Evolutionary conservation across 1,140 invertebrate genomes (phyloP).

Genomic region (Camponotus floridanus): DNA sequence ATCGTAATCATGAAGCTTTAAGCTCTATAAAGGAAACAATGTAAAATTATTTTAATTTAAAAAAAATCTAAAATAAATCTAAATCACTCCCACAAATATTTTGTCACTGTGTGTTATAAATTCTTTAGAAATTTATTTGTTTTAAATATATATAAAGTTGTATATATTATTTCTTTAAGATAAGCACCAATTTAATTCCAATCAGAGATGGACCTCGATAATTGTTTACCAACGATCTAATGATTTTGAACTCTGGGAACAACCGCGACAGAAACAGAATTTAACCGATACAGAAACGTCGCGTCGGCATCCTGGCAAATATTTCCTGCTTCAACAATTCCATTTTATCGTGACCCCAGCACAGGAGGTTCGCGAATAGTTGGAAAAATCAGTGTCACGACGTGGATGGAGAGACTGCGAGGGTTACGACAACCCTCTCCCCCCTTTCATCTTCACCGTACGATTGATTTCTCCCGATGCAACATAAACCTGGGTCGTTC

Average conservation of each 20-base stretch:
- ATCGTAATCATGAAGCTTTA: not conserved
- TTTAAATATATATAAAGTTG: not conserved
- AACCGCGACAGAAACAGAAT: constrained; percentile 1
- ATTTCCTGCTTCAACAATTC: constrained; percentile 41
- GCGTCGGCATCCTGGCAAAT: constrained; percentile 18
- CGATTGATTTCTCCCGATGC: constrained; percentile 71
- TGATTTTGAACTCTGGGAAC: constrained; percentile 27
- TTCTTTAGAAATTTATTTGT: not conserved
- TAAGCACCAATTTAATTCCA: not conserved
- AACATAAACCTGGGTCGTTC: constrained; percentile 46
- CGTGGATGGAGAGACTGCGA: constrained; percentile 17
- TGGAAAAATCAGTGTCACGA: constrained; percentile 67
- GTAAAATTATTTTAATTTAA: not conserved
- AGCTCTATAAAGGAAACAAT: not conserved
- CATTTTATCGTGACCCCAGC: constrained; percentile 52
- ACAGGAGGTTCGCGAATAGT: constrained; percentile 28
- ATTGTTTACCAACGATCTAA: constrained; percentile 20
- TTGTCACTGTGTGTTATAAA: not conserved
- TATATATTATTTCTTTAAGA: not conserved
- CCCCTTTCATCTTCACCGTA: too few species aligned
- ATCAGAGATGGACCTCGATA: constrained; percentile 8
- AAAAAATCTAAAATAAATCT: not conserved
- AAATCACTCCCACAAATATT: not conserved
- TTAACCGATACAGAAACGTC: not conserved
- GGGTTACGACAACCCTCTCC: constrained; percentile 27